Evolutionary conservation across 1,140 invertebrate species (phyloP).

Genomic region (Zophobas morio): DNA sequence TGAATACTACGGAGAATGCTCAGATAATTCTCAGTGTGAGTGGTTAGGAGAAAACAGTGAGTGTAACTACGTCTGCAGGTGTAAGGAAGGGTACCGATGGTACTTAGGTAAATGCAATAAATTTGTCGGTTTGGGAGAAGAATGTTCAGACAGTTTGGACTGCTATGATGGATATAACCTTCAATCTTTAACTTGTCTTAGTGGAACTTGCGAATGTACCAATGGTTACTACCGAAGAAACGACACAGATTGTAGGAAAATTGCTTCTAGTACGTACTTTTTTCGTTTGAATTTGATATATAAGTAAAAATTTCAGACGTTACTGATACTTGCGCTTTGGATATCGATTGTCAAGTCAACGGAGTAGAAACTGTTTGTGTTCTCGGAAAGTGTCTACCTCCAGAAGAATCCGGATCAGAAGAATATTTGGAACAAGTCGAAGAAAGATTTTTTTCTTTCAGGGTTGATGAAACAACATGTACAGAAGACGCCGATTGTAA

Average conservation of each 20-base stretch:
- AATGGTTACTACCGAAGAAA: conserved; percentile 27
- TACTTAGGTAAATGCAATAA: conserved; percentile 6
- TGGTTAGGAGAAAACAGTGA: conserved; percentile 31
- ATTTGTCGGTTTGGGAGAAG: conserved; percentile 19
- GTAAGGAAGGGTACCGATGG: conserved; percentile 39
- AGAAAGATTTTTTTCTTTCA: neutral
- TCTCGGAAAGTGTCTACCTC: conserved; percentile 14
- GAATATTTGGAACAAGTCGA: conserved; percentile 1
- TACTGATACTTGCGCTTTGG: conserved; percentile 23
- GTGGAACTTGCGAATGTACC: conserved; percentile 18
- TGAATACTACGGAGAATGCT: conserved; percentile 28
- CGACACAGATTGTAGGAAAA: conserved; percentile 42
- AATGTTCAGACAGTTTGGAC: conserved; percentile 14
- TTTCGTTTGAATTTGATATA: neutral
- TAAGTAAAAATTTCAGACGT: conserved; percentile 1
- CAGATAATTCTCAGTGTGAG: conserved; percentile 19
- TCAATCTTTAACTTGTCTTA: conserved; percentile 13
- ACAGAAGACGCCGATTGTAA: conserved; percentile 5
- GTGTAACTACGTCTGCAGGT: conserved; percentile 26
- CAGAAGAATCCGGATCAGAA: neutral
- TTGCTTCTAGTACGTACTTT: conserved; percentile 3
- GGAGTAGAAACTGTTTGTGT: neutral
- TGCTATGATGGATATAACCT: conserved; percentile 41
- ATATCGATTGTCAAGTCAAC: conserved; percentile 25
- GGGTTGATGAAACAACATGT: neutral